phyloP scores from a whole-genome alignment of 2,797 vertebrate species.

The Schizothorax lantsangensis region DNA sequence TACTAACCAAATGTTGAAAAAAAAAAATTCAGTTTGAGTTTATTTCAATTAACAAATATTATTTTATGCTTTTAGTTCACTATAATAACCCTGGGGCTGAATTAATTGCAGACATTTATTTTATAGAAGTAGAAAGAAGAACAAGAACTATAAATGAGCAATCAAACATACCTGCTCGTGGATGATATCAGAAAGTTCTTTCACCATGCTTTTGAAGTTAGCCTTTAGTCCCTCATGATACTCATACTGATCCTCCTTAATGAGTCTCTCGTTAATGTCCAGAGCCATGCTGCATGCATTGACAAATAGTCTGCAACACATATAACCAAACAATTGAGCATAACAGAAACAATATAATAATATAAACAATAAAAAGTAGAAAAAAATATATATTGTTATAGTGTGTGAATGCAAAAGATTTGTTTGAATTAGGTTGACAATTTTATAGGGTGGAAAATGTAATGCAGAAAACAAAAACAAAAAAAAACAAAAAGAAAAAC shows the following conservation, averaged over 20 bases:
- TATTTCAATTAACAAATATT: no score
- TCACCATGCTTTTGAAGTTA: conserved; percentile 97
- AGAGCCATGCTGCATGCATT: conserved; percentile 92
- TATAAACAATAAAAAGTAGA: neutral
- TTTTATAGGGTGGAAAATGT: neutral
- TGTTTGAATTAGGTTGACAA: neutral
- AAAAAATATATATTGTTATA: neutral
- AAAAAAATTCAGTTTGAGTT: no score
- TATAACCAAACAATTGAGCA: neutral
- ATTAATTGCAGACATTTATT: no score
- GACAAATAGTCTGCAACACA: conserved; percentile 86
- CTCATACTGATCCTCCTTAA: conserved; percentile 96
- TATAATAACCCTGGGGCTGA: neutral
- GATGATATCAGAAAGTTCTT: conserved; percentile 96
- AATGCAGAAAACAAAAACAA: no score
- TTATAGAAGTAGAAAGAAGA: neutral
- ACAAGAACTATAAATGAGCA: neutral
- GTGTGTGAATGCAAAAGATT: neutral
- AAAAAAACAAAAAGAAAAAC: neutral
- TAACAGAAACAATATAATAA: neutral
- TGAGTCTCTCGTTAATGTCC: conserved; percentile 93
- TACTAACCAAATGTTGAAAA: no score
- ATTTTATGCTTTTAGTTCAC: neutral
- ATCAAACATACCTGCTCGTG: conserved; percentile 88
- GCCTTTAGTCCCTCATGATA: conserved; percentile 96